A percentile compares a stretch with the other conserved stretches of the same genome.
Conservation (phyloP, 2,797 vertebrate genomes). For the Tapirus indicus region DNA sequence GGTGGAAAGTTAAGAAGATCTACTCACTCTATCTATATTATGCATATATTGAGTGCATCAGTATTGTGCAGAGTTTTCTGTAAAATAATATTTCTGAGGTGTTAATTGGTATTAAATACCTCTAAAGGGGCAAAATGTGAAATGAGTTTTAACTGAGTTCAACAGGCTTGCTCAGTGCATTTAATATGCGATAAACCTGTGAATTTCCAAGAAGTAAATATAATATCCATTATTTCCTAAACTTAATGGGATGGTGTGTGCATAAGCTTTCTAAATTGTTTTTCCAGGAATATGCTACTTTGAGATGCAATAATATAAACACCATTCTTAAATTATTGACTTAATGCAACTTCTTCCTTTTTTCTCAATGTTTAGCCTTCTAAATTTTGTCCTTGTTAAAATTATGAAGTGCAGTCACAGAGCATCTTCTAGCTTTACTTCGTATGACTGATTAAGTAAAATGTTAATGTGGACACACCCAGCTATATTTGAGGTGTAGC, state of each 20-base stretch:
- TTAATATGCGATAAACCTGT: background rate
- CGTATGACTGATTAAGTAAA: background rate
- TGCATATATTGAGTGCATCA: background rate
- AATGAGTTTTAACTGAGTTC: background rate
- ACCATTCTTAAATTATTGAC: background rate
- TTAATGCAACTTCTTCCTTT: background rate
- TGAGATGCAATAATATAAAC: background rate
- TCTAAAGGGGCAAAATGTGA: background rate
- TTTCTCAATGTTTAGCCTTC: background rate
- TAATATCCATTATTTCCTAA: background rate
- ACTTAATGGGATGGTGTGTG: background rate
- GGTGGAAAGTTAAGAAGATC: background rate
- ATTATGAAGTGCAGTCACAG: background rate
- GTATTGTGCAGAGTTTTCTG: background rate
- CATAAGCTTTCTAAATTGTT: background rate
- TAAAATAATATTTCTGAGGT: slow-evolving; percentile 29
- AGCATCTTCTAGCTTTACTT: background rate
- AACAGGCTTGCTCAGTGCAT: background rate
- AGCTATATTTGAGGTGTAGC: background rate
- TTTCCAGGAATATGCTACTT: background rate
- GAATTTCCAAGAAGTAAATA: background rate
- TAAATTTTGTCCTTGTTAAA: background rate
- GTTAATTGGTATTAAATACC: background rate
- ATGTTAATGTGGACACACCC: background rate
- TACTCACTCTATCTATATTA: background rate